Conservation (phyloP, 2,113 vertebrate species). For the Ranitomeya variabilis region DNA sequence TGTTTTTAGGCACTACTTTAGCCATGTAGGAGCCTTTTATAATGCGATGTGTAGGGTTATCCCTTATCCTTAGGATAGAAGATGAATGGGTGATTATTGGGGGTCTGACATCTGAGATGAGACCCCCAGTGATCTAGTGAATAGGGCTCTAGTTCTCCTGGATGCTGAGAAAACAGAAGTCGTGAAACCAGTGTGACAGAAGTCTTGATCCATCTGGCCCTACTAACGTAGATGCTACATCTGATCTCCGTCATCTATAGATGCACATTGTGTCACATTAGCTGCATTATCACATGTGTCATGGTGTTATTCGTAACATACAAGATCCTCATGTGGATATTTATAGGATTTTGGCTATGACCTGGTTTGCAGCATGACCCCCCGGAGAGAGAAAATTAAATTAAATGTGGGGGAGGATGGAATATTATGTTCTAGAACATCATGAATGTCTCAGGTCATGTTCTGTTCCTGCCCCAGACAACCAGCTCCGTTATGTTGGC, state of each 20-base stretch:
- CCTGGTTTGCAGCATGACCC: background rate
- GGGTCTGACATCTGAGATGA: no score
- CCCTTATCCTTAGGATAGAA: no score
- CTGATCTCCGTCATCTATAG: background rate
- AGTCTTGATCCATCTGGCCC: background rate
- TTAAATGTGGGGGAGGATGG: background rate
- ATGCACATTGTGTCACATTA: no score
- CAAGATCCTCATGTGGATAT: background rate
- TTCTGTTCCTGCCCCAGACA: background rate
- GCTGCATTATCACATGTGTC: background rate
- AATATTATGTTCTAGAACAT: constrained; percentile 11
- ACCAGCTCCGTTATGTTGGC: constrained; percentile 57
- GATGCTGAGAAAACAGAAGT: no score
- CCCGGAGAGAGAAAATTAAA: background rate
- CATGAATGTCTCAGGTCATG: background rate
- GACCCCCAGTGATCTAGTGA: no score
- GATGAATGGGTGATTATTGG: no score
- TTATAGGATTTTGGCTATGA: background rate
- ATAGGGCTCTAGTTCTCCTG: background rate
- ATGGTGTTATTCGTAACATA: background rate
- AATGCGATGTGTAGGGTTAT: no score
- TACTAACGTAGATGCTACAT: background rate
- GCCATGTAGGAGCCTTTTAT: no score
- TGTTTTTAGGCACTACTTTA: no score
- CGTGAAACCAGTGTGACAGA: background rate